These are phyloP conservation scores for Ruditapes philippinarum DNA, from an alignment of 1,140 invertebrate species.

Conservation along the genomic window DNA sequence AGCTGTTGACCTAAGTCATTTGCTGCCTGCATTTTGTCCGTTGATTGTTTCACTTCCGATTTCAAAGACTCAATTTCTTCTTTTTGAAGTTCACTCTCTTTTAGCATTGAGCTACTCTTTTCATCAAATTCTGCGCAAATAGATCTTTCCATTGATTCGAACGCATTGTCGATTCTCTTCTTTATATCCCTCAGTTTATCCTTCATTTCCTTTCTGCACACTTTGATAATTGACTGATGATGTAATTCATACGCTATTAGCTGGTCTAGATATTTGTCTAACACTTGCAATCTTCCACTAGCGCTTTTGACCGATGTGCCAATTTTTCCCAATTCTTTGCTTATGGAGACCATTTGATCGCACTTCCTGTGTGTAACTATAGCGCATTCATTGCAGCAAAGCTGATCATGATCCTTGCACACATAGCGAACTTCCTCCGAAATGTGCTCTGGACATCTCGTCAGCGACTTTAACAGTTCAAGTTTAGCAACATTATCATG, in stretches of 20 bases:
- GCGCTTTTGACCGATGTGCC: not conserved
- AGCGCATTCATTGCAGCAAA: constrained; percentile 21
- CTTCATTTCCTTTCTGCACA: not conserved
- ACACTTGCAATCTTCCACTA: not conserved
- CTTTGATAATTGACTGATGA: not conserved
- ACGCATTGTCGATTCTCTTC: not conserved
- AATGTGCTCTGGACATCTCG: not conserved
- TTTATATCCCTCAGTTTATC: not conserved
- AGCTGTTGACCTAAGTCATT: not conserved
- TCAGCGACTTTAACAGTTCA: not conserved
- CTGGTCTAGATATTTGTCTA: not conserved
- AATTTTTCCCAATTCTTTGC: not conserved
- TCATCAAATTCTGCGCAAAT: not conserved
- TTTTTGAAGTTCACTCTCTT: not conserved
- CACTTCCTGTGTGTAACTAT: not conserved
- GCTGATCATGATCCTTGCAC: constrained; percentile 21
- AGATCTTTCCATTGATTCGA: not conserved
- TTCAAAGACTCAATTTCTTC: not conserved
- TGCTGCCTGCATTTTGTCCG: not conserved
- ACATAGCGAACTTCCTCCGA: not conserved
- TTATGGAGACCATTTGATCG: not conserved
- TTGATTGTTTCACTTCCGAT: not conserved
- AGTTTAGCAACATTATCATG: not conserved
- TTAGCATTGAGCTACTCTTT: not conserved
- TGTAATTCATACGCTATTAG: not conserved